Percentiles rank a stretch among this genome's conserved stretches.
These are phyloP conservation scores for Mongoloraphidia duomilia DNA, from an alignment of 2,888 invertebrate species.

Conservation along the genomic window DNA sequence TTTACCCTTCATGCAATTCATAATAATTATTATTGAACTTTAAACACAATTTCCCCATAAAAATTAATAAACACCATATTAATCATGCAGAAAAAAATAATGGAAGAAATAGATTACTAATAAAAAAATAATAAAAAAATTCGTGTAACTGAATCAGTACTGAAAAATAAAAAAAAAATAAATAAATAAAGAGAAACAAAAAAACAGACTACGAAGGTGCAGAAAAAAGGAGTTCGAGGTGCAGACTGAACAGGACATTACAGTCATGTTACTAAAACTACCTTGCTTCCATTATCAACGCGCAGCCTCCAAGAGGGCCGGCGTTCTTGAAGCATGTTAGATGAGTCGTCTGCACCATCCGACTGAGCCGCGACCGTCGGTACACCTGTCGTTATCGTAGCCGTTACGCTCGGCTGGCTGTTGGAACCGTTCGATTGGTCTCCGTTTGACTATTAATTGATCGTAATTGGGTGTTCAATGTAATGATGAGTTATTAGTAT, in stretches of 20 bases:
- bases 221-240: no score
- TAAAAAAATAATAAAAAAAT: no score
- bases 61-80: no score
- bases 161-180: no score
- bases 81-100: no score
- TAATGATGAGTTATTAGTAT: background rate
- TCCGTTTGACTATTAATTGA: background rate
- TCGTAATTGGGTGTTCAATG: background rate
- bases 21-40: no score
- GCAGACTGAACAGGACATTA: background rate
- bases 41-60: no score
- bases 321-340: slow-evolving; percentile 43
- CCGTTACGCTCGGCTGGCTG: slow-evolving; percentile 29
- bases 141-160: no score
- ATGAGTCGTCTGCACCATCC: slow-evolving; percentile 17
- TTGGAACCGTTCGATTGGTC: background rate
- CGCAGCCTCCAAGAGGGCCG: slow-evolving; percentile 86
- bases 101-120: no score
- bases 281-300: slow-evolving; percentile 84
- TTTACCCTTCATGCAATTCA: no score
- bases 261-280: slow-evolving; percentile 25
- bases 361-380: slow-evolving; percentile 22
- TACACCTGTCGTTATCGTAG: slow-evolving; percentile 40
- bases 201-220: no score
- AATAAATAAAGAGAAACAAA: no score